Base-by-base conservation (phyloP, 2,888 invertebrate genomes). In the Lepas anatifera region DNA sequence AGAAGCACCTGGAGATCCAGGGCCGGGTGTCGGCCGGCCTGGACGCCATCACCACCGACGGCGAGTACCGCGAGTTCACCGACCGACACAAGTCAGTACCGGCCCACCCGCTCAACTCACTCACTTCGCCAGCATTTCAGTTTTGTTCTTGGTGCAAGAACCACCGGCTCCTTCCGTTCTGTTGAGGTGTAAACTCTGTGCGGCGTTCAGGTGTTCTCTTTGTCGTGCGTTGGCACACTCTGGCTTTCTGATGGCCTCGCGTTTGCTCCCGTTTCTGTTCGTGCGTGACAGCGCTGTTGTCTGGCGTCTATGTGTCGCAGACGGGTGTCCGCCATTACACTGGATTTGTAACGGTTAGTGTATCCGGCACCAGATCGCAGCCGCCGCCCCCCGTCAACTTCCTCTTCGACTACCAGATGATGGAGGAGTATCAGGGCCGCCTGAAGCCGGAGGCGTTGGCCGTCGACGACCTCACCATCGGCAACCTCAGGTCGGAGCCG, bases 391-490 rank as follows among this genome's bases (percentile, higher is more conserved):
- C 89, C 32, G 82, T 90, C 67, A 85, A 87, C 73, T 93, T 95
- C 78, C 87, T 87, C 69, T 95, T 95, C 80, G 94, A 95, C 80
- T 89, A 90, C 76, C 88, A 88, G 75, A 84, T 95, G 72, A 89
- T 94, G 46, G 91, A 93, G 77, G 92, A 94, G 76, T 91, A 92
- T 69, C 89, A 89, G 68, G 93, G 94, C 13, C 90, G 90, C 79
- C 83, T 94, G 68, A 85, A 88, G 76, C 89, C 91, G n/a, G 92
- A 92, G 81, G 89, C 89, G 77, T 79, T 96, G 74, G 92, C 94
- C 0, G 91, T 95, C 0, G 95, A 96, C 80, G 95, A 95, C 80
- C 84, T 95, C 41, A 96, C 95, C 0, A 88, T 92, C 50, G 95
- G 95, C 77, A 90, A 90, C 88, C 81, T 96, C 70, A 86, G 91